Base-by-base conservation (phyloP, 2,113 vertebrate genomes). In the Catharus minimus region DNA sequence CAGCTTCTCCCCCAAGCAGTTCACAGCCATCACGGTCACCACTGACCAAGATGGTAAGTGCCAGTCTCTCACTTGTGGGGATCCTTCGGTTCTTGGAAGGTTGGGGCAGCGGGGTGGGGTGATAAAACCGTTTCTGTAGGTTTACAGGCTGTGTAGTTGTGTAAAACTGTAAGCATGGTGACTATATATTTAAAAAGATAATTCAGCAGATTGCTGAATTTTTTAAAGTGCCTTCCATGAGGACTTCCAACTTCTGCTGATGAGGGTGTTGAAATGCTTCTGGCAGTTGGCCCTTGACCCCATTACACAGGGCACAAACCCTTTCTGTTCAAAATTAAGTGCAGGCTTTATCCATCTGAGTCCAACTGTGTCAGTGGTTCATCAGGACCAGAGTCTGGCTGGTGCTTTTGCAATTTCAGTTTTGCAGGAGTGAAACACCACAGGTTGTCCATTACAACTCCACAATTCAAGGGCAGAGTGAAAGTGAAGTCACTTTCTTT, bases 21-120 rank as follows among this genome's bases (percentile, higher is more conserved):
- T 98, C 38, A 98, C 98, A 13, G 96, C 98, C 71, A 98, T 99
- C 96, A 99, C 98, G 1, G 98, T 99, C 96, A 98, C 97, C 93
- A 99, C 98, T 0, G 98, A 99, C 95, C 99, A 99, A 86, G 98
- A 98, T 12, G 98, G 99, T 99, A 97, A 99, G 99, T 98, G 41
- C 57, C 86, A 20, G 20, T 58, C 50, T 24, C 39, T 39, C 39
- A 11, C 38, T 38, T 38, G 6, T 1, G 36, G 49, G 24, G 7
- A 22, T n/a, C 3, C 2, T 23, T 32, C 22, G 26, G 30, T 65
- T 39, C 32, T 33, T 15, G 20, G 11, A 12, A 52, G 41, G 6
- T 28, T 30, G 12, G 66, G 24, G 49, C 32, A 39, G 60, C 2
- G 8, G 53, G 21, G 46, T 26, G 9, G 17, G 56, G 47, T 20